These are phyloP conservation scores for Coleophora flavipennella DNA, from an alignment of 2,888 invertebrate species.

Conservation along the genomic window DNA sequence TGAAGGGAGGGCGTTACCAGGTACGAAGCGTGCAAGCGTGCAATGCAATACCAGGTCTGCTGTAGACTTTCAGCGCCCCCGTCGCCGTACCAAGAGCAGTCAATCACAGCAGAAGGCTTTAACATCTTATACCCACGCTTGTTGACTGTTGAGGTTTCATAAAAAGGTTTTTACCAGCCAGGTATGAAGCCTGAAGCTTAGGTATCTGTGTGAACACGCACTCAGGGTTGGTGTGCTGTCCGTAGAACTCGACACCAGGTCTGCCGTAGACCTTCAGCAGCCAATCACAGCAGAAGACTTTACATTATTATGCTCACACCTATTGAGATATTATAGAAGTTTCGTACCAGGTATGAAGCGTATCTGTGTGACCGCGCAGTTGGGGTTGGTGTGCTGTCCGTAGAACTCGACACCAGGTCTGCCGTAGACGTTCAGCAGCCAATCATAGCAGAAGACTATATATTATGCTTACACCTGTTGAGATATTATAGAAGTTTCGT, in stretches of 20 bases:
- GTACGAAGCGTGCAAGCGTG: slow-evolving; percentile 77
- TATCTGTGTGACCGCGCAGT: slow-evolving; percentile 83
- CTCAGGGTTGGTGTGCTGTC: slow-evolving; percentile 83
- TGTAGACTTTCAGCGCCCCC: slow-evolving; percentile 93
- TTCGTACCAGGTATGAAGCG: slow-evolving; percentile 73
- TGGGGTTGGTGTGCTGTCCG: slow-evolving; percentile 84
- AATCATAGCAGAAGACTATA: too few relatives aligned
- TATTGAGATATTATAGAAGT: too few relatives aligned
- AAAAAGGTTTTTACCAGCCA: too few relatives aligned
- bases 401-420: slow-evolving; percentile 95
- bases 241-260: slow-evolving; percentile 95
- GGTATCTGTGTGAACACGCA: slow-evolving; percentile 81
- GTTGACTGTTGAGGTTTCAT: too few relatives aligned
- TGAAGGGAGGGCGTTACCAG: too few relatives aligned
- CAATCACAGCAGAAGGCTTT: too few relatives aligned
- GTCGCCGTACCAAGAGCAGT: too few relatives aligned
- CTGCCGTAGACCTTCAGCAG: slow-evolving; percentile 92
- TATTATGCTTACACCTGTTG: too few relatives aligned
- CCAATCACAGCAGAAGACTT: too few relatives aligned
- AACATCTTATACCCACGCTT: too few relatives aligned
- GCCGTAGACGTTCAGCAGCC: slow-evolving; percentile 93
- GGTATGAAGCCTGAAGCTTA: slow-evolving; percentile 77
- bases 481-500: too few relatives aligned
- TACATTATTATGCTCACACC: too few relatives aligned
- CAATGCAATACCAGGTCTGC: slow-evolving; percentile 94